Evolutionary conservation across 2,113 vertebrate genomes (phyloP), one percentile per base, ranked within the genome.

Genomic region (Lanius ludovicianus): DNA sequence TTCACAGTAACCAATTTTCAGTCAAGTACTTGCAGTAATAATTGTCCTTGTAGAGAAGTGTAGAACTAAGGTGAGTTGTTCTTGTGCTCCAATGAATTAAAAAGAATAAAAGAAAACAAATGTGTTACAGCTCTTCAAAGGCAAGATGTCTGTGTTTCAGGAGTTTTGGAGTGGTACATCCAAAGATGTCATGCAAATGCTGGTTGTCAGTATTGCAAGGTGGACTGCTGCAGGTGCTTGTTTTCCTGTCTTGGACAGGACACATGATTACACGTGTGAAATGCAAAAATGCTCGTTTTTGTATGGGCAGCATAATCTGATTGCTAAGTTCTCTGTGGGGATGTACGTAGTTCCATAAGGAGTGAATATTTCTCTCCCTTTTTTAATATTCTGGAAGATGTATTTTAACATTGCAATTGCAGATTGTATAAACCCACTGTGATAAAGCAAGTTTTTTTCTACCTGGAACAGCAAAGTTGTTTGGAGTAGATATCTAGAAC

Each of bases 181-280:
- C 56, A 84, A 71, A 78, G n/a, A 80, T 0, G 0, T 11, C 3
- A 14, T 31, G 23, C 27, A 63, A 46, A 60, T 35, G 31, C 46
- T 78, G 28, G 30, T 62, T 87, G 57, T 73, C 41, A 41, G 22
- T 76, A 16, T 64, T 76, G 49, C 31, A 63, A 55, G 33, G 42
- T 56, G 63, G 33, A 16, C 50, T 81, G 24, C 22, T 87, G 76
- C 73, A 63, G 31, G 22, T 68, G 13, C 50, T 75, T 13, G 23
- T 82, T 53, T 63, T 85, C n/a, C 24, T 82, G 2, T 56, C 20
- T 35, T 37, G 13, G 53, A 82, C 85, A 14, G 11, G 57, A 24
- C 50, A 39, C 6, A 13, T 41, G 30, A 47, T 68, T 55, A 47
- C 27, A 75, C 3, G 24, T 37, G 37, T 37, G 50, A 75, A 47